Evolutionary conservation across 92 coral and sea anemone species (phyloP), one percentile per base, ranked within the genome.

Genomic region (Desmophyllum pertusum): DNA sequence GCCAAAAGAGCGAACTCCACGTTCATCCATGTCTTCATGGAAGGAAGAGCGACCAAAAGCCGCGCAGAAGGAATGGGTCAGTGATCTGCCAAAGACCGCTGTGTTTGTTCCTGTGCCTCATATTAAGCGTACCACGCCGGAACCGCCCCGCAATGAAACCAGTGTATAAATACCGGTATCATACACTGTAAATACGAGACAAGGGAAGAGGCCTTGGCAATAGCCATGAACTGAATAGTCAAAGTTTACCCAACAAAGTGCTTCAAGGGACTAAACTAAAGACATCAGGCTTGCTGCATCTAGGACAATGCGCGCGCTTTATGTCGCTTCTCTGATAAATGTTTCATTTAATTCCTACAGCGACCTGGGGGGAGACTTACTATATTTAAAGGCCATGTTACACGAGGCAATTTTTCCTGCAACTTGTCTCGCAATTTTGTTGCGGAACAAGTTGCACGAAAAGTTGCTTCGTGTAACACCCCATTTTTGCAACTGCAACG

Each of bases 71-170:
- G 91, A 87, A 30, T 91, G 98, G 98, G 76, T 40, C 74, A 81
- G 94, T 4, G 88, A 91, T 1, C 57, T 88, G 64, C 90, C 86
- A 9, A 81, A 87, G 55, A 79, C 73, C 46, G 90, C 93, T 27
- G 89, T 88, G 48, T 94, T 94, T 70, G 99, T 97, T n/a, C 94
- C 99, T 15, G 80, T 97, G 14, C 98, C 99, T 11, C 95, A 97
- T 68, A 66, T 96, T 30, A 81, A 85, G 52, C 86, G 77, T 61
- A 73, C 78, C 35, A 83, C 79, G 48, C 84, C 86, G 15, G 83
- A 89, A 55, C 86, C 86, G 33, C 78, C 81, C 5, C 93, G 89
- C 41, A 87, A 73, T 65, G 98, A 94, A 86, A 94, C 98, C 10
- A 92, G 98, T 73, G 95, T 94, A 2, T 93, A 79, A 75, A 45